Evolutionary conservation across 53 echinoderm and acorn worm species (phyloP).

Genomic region (Zoroaster sp.): DNA sequence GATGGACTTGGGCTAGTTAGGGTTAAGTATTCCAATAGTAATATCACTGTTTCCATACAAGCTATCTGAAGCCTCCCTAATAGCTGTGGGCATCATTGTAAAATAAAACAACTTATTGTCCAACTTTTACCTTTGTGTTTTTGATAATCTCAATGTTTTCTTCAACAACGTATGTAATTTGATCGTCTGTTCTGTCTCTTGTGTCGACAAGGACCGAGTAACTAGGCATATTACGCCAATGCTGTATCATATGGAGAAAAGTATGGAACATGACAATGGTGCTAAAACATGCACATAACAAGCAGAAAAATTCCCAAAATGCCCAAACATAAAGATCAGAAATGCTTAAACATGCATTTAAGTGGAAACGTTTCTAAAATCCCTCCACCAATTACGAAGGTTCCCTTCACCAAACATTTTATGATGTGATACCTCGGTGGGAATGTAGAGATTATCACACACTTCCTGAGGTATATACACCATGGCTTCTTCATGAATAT

Average conservation of each 20-base stretch:
- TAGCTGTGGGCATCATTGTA: too few species aligned
- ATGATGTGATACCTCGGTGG: conserved; percentile 13
- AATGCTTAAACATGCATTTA: too few species aligned
- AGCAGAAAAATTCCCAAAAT: too few species aligned
- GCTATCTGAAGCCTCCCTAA: too few species aligned
- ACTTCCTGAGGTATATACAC: conserved; percentile 13
- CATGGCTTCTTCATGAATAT: neutral
- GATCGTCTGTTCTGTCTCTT: conserved; percentile 54
- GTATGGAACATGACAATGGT: too few species aligned
- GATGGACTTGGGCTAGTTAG: too few species aligned
- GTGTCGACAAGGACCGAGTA: conserved; percentile 81
- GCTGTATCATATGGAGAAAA: conserved; percentile 37
- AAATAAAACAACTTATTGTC: too few species aligned
- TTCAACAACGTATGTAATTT: conserved; percentile 71
- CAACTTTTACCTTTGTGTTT: conserved; percentile 75
- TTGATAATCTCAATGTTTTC: conserved; percentile 80
- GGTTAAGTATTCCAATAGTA: too few species aligned
- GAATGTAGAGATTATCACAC: neutral
- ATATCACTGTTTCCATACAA: too few species aligned
- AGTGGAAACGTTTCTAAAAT: neutral
- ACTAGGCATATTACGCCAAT: conserved; percentile 68
- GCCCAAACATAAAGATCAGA: too few species aligned
- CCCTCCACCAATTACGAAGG: neutral
- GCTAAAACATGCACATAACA: too few species aligned
- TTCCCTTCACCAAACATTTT: neutral